Conservation (phyloP, 1,140 invertebrate genomes). For the Ectropis grisescens region DNA sequence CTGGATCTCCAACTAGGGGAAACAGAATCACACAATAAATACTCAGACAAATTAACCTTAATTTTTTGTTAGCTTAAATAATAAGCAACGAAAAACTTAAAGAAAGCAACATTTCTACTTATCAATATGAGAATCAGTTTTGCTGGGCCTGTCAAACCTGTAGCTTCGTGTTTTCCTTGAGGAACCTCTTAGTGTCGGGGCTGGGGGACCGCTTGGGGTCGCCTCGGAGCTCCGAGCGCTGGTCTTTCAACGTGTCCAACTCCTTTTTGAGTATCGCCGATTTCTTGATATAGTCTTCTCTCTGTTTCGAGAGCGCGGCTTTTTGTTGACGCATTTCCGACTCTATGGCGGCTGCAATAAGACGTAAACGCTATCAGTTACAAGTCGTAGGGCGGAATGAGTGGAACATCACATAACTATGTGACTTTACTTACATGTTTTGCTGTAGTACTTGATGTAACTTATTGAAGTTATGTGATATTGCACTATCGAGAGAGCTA, state of each 20-base stretch:
- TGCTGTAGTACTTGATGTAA: no score
- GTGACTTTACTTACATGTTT: no score
- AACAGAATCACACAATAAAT: constrained; percentile 12
- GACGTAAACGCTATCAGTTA: no score
- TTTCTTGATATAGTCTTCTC: constrained; percentile 83
- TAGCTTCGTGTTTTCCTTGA: constrained; percentile 84
- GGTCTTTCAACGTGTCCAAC: constrained; percentile 81
- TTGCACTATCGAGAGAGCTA: no score
- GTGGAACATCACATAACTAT: constrained; percentile 14
- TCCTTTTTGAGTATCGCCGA: constrained; percentile 78
- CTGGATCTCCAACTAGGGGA: constrained; percentile 81
- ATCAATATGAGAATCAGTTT: constrained; percentile 16
- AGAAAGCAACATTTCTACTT: constrained; percentile 13
- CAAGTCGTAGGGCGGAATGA: no score
- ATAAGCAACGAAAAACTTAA: background rate
- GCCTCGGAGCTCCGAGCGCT: constrained; percentile 79
- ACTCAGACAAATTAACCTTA: no score
- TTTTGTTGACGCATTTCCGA: constrained; percentile 85
- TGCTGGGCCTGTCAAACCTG: constrained; percentile 73
- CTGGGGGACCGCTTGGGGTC: constrained; percentile 74
- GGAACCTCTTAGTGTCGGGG: constrained; percentile 77
- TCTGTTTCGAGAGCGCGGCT: constrained; percentile 80
- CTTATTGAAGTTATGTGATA: no score
- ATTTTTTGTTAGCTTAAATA: no score
- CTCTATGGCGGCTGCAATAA: constrained; percentile 75